A percentile compares a stretch with the other conserved stretches of the same genome.
These are phyloP conservation scores for Hydrolagus colliei DNA, from an alignment of 2,797 vertebrate genomes.

Conservation along the genomic window DNA sequence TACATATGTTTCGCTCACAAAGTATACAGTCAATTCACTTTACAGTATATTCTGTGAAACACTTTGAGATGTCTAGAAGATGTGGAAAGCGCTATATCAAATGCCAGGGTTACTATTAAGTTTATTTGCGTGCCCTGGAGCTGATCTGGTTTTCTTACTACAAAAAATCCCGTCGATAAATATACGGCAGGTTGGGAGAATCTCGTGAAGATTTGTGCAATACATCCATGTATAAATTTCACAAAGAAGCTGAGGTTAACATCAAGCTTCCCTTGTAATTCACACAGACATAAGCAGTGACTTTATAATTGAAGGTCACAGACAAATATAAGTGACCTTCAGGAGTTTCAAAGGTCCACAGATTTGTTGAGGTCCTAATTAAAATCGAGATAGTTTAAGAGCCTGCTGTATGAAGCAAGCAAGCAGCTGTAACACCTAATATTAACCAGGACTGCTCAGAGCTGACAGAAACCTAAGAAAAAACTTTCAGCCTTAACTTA, in stretches of 20 bases:
- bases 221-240: background rate
- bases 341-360: conserved; percentile 13
- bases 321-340: conserved; percentile 25
- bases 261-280: conserved; percentile 24
- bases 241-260: background rate
- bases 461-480: conserved; percentile 45
- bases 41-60: background rate
- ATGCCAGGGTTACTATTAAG: no score
- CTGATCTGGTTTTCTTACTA: background rate
- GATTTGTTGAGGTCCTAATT: conserved; percentile 25
- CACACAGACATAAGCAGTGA: background rate
- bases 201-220: background rate
- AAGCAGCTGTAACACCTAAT: background rate
- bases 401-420: conserved; percentile 19
- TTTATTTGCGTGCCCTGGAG: no score
- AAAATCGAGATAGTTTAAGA: background rate
- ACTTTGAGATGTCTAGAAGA: background rate
- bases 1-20: background rate
- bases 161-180: background rate
- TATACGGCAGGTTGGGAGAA: background rate
- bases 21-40: background rate
- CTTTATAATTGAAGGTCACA: conserved; percentile 28
- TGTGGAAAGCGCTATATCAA: background rate
- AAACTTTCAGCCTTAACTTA: conserved; percentile 50
- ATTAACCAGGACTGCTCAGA: conserved; percentile 25